phyloP scores from a whole-genome alignment of 2,888 invertebrate genomes.

The Hirtodrosophila cameraria region DNA sequence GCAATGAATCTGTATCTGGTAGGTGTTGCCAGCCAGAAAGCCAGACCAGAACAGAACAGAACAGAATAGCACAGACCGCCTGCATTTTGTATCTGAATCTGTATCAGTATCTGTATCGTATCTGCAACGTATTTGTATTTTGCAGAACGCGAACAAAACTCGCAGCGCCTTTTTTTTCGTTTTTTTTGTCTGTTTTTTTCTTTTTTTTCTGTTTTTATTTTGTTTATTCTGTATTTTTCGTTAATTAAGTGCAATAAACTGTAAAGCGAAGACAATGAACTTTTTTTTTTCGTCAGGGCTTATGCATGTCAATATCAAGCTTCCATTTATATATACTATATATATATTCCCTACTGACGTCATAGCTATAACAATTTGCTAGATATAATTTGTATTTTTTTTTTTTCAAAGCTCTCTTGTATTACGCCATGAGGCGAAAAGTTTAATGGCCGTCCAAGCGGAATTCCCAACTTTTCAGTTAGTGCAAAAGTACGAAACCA shows the following conservation, averaged over 20 bases:
- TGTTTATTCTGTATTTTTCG: conserved; percentile 20
- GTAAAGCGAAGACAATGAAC: conserved; percentile 60
- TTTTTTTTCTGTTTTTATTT: background rate
- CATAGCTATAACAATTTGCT: conserved; percentile 25
- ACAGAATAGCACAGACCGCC: conserved; percentile 2
- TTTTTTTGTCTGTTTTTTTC: conserved; percentile 9
- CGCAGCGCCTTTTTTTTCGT: conserved; percentile 2
- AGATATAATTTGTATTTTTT: conserved; percentile 11
- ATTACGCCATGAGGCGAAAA: conserved; percentile 10
- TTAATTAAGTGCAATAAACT: conserved; percentile 77
- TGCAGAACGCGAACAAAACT: conserved; percentile 10
- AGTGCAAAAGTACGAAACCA: background rate
- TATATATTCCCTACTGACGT: conserved; percentile 36
- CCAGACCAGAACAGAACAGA: background rate
- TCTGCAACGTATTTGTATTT: background rate
- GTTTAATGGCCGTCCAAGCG: conserved; percentile 3
- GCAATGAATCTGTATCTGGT: conserved; percentile 39
- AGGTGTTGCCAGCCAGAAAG: conserved; percentile 49
- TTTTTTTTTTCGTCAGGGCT: conserved; percentile 33
- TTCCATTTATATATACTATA: too few relatives aligned
- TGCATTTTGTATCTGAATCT: conserved; percentile 20
- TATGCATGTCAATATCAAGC: conserved; percentile 5
- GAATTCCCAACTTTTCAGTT: conserved; percentile 7
- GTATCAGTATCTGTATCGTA: background rate
- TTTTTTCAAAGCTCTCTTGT: conserved; percentile 4